A percentile compares a stretch with the other conserved stretches of the same genome.
Conservation (phyloP, 1,140 invertebrate genomes). For the Brachionus koreanus region DNA sequence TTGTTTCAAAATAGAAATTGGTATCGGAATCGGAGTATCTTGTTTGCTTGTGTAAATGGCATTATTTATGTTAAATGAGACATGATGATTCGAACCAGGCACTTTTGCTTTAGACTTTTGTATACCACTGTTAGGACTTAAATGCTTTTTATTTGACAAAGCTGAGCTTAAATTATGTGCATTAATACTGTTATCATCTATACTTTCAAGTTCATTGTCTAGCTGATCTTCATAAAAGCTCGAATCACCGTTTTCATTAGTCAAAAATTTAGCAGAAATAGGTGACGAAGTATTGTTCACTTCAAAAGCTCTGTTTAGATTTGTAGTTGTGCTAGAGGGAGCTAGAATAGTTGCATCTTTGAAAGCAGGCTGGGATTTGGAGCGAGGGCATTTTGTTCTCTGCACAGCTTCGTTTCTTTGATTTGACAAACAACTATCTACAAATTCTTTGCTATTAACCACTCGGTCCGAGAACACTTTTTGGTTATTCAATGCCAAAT, state of each 20-base stretch:
- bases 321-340: background rate
- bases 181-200: background rate
- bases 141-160: background rate
- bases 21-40: slow-evolving; percentile 33
- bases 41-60: slow-evolving; percentile 43
- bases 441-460: background rate
- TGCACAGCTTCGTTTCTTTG: background rate
- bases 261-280: background rate
- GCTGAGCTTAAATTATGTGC: background rate
- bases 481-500: background rate
- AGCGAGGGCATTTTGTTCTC: slow-evolving; percentile 2
- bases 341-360: background rate
- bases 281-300: background rate
- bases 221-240: slow-evolving; percentile 44
- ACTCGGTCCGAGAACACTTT: background rate
- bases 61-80: slow-evolving; percentile 43
- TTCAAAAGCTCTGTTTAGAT: background rate
- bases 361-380: slow-evolving; percentile 38
- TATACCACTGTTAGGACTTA: background rate
- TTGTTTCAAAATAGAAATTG: slow-evolving; percentile 36
- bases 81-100: slow-evolving; percentile 13
- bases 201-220: slow-evolving; percentile 38
- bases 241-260: slow-evolving; percentile 17
- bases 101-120: slow-evolving; percentile 2
- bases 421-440: background rate